Base-by-base conservation (phyloP, 2,797 vertebrate species). In the Danio aesculapii region DNA sequence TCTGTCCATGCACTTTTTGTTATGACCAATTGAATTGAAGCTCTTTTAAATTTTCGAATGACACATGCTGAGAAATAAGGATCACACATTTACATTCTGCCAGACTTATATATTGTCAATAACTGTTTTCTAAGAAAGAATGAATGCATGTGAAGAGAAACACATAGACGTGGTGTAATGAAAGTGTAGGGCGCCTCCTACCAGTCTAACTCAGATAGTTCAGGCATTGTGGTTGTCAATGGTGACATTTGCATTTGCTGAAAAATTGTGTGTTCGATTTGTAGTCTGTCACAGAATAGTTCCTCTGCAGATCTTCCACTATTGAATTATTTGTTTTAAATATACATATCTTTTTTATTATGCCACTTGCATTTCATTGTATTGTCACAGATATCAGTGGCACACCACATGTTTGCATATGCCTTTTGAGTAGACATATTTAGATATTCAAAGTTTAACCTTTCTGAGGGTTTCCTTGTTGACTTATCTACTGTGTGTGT, bases 381-480 rank as follows among this genome's bases (percentile, higher is more conserved):
- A 55, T 6, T n/a, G 68, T 2, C 16, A 17, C 12, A 66, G 44
- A 21, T 64, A 19, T 57, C 41, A 17, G 14, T 30, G 50, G 63
- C 41, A 8, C 14, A 30, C 57, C 75, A 13, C 70, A 69, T n/a
- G 7, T 82, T 84, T 82, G 75, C 70, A 70, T 84, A 57, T 8
- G 30, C 43, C 63, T 49, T 78, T 50, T 76, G 50, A 7, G 43
- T 64, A 21, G n/a, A 21, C 17, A 47, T 47, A 82, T 85, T 82
- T 80, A 83, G 82, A 84, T 88, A 88, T 88, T 86, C 83, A 82
- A 86, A 88, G 68, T 17, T 5, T 84, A 86, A 86, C 85, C 82
- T 86, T 88, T 86, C 21, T 80, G 59, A 68, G 83, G 83, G 62
- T 71, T 74, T 39, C 8, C 4, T 4, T 57, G 19, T 21, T 68